These are phyloP conservation scores for Helicoverpa armigera DNA, from an alignment of 1,140 invertebrate species.

Conservation along the genomic window DNA sequence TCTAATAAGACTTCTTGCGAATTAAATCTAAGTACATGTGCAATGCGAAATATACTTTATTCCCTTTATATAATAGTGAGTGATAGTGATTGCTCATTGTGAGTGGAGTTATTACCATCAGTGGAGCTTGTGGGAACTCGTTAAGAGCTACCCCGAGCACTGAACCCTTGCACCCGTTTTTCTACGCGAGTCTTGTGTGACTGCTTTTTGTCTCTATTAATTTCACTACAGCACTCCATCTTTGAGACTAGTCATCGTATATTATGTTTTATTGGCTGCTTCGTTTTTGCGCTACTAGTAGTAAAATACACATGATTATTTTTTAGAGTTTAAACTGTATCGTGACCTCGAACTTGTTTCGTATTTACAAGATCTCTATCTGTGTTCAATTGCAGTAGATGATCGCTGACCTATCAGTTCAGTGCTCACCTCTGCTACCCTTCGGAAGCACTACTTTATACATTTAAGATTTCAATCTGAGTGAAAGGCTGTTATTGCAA, in stretches of 20 bases:
- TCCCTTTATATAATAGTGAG: slow-evolving; percentile 47
- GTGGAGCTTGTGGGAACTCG: slow-evolving; percentile 66
- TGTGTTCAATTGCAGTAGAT: slow-evolving; percentile 51
- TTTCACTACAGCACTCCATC: slow-evolving; percentile 67
- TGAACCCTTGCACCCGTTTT: slow-evolving; percentile 69
- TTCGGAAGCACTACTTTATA: slow-evolving; percentile 54
- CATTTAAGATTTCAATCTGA: slow-evolving; percentile 51
- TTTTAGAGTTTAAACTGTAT: neutral
- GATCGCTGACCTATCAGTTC: slow-evolving; percentile 54
- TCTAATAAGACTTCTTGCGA: neutral
- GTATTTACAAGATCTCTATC: slow-evolving; percentile 45
- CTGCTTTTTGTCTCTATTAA: slow-evolving; percentile 71
- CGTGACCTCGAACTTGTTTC: slow-evolving; percentile 4
- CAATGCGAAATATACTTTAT: slow-evolving; percentile 29
- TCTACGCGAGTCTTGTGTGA: slow-evolving; percentile 62
- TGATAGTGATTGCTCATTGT: slow-evolving; percentile 60
- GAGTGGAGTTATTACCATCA: slow-evolving; percentile 62
- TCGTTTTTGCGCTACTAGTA: slow-evolving; percentile 43
- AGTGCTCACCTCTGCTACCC: slow-evolving; percentile 49
- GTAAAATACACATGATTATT: slow-evolving; percentile 46
- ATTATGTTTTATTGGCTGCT: slow-evolving; percentile 9
- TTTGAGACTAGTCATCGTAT: slow-evolving; percentile 31
- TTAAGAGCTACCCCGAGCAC: slow-evolving; percentile 56
- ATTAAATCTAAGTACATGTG: neutral
- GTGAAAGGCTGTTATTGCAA: slow-evolving; percentile 50